These are phyloP conservation scores for Heterocephalus glaber DNA, from an alignment of 2,113 vertebrate genomes.

Conservation along the genomic window DNA sequence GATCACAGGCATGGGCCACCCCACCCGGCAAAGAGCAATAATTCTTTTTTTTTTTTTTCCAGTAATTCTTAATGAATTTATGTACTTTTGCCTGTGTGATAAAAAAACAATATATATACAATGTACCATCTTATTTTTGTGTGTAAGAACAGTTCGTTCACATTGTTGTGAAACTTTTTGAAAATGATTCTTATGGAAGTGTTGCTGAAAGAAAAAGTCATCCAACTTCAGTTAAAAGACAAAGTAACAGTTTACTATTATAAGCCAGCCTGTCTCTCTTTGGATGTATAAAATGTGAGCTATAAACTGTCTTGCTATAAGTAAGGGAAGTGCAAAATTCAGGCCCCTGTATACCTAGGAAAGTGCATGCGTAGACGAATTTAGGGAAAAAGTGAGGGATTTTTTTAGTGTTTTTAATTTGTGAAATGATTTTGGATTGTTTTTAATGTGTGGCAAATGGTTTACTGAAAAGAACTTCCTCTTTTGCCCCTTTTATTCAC, in stretches of 20 bases:
- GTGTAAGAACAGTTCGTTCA: background rate
- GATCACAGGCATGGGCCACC: background rate
- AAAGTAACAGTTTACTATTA: background rate
- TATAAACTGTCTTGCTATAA: background rate
- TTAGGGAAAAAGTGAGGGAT: background rate
- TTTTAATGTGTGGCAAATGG: background rate
- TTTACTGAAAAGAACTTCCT: conserved; percentile 59
- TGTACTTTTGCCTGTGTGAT: background rate
- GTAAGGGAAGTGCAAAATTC: conserved; percentile 4
- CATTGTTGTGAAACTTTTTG: conserved; percentile 21
- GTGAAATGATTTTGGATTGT: conserved; percentile 25
- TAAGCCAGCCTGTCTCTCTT: background rate
- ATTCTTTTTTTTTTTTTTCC: too few relatives aligned
- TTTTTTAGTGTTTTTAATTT: background rate
- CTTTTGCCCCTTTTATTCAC: conserved; percentile 46
- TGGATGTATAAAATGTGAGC: conserved; percentile 17
- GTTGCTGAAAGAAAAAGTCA: conserved; percentile 34
- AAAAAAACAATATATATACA: background rate
- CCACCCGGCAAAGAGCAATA: background rate
- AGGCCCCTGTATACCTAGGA: background rate
- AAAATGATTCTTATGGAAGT: background rate
- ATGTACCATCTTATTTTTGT: conserved; percentile 39
- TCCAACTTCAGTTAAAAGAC: background rate
- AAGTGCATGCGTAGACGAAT: background rate
- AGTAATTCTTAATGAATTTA: conserved; percentile 13